A percentile compares a stretch with the other conserved stretches of the same genome.
Conservation (phyloP, 2,888 invertebrate genomes). For the Leptopilina drosophilae region DNA sequence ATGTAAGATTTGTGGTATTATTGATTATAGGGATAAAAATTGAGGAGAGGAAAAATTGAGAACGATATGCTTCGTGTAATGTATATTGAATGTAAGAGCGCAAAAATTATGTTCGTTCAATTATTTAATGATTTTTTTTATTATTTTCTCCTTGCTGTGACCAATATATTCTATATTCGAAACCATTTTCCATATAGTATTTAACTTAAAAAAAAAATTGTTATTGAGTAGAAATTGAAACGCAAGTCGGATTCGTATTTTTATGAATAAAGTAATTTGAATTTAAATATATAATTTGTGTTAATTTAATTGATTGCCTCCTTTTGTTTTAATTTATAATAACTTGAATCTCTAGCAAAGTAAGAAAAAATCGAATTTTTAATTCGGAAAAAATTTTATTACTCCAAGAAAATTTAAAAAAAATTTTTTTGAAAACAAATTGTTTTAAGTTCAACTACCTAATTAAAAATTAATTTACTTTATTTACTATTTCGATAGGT, state of each 20-base stretch:
- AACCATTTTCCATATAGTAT: conserved; percentile 18
- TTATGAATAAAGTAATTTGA: conserved; percentile 70
- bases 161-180: conserved; percentile 14
- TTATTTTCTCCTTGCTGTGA: conserved; percentile 7
- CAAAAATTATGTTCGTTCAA: background rate
- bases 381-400: too few relatives aligned
- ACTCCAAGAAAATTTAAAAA: too few relatives aligned
- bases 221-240: conserved; percentile 24
- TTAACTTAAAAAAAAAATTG: conserved; percentile 15
- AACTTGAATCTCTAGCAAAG: too few relatives aligned
- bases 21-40: background rate
- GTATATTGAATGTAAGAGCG: background rate
- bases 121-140: background rate
- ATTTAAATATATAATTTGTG: background rate
- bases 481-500: too few relatives aligned
- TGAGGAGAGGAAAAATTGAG: background rate
- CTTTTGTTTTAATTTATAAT: too few relatives aligned
- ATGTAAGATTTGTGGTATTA: conserved; percentile 32
- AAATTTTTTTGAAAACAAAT: too few relatives aligned
- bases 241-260: conserved; percentile 69
- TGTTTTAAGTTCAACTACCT: too few relatives aligned
- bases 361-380: too few relatives aligned
- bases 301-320: too few relatives aligned
- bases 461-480: too few relatives aligned
- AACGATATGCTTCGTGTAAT: background rate